Base-by-base conservation (phyloP, 2,888 invertebrate genomes). In the Choreutis nemorana region DNA sequence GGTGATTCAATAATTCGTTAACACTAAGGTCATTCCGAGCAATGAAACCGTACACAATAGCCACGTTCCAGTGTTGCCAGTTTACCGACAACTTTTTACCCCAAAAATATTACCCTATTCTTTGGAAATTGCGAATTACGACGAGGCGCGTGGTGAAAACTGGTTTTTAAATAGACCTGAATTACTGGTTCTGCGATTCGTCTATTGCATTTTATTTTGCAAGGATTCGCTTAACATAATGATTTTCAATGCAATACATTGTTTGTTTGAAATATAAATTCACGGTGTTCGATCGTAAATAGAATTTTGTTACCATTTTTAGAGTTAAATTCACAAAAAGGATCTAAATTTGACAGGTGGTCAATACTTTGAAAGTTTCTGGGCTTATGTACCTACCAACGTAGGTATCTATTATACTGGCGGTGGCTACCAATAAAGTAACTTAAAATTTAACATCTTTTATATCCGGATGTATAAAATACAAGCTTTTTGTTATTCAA, bases 1-100 rank as follows among this genome's bases (percentile, higher is more conserved):
- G 48, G 54, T 63, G 61, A 73, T 73, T 70, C 63, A 66, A 62
- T 64, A 63, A 65, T 70, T 61, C 64, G 61, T 51, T 58, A 65
- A 68, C 67, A 61, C 40, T 42, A 47, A 56, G 70, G 71, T 71
- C 72, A 71, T 61, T 68, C 58, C 66, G 49, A 48, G 65, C 71
- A 70, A 72, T 70, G 45, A 55, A 41, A 32, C 43, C 35, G 31
- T 41, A 44, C 45, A 55, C 50, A 53, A 51, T 41, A 44, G 44
- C 12, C 40, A 29, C 48, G 45, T 36, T 45, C 55, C 50, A 52
- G 54, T 54, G 56, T 54, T 57, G 55, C 56, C 48, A 51, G 47
- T 34, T 36, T 34, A 33, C 36, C 32, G 27, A 44, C 43, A 44
- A 45, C 42, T 43, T n/a, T n/a, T 45, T 40, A 40, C 44, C 48